A percentile compares a stretch with the other conserved stretches of the same genome.
Evolutionary conservation across 2,888 invertebrate genomes (phyloP).

Genomic region (Agrochola lychnidis): DNA sequence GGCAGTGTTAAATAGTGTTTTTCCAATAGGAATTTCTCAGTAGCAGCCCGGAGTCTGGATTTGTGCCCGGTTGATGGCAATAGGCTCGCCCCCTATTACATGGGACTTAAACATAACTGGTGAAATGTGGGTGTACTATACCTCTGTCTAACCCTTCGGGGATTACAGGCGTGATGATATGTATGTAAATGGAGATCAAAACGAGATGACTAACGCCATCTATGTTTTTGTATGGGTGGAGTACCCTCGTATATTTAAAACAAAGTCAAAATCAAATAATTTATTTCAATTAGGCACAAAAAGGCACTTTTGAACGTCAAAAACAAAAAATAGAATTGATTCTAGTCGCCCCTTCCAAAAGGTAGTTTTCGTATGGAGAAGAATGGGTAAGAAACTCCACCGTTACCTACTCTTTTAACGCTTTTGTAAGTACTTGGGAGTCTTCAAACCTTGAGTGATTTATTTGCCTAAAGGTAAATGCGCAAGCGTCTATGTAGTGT

Average conservation of each 20-base stretch:
- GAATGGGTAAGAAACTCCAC: too few species aligned
- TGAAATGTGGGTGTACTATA: background rate
- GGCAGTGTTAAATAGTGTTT: background rate
- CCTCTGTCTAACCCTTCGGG: background rate
- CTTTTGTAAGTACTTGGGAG: background rate
- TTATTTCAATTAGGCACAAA: too few species aligned
- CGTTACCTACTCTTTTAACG: too few species aligned
- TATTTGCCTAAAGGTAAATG: background rate
- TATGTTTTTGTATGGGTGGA: slow-evolving; percentile 13
- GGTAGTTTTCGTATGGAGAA: too few species aligned
- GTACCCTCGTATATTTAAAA: background rate
- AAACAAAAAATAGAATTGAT: too few species aligned
- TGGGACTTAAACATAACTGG: too few species aligned
- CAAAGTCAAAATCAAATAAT: too few species aligned
- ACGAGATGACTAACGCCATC: slow-evolving; percentile 51
- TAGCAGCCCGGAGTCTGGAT: background rate
- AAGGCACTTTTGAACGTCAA: too few species aligned
- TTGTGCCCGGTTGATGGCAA: background rate
- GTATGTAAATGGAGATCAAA: slow-evolving; percentile 1
- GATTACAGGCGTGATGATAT: background rate
- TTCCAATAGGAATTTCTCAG: too few species aligned
- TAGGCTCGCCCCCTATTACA: background rate
- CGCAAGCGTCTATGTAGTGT: too few species aligned
- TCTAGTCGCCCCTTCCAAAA: too few species aligned
- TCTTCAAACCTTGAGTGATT: background rate